phyloP scores from a whole-genome alignment of 2,797 vertebrate species.

The Parotocinclus haroldoi region DNA sequence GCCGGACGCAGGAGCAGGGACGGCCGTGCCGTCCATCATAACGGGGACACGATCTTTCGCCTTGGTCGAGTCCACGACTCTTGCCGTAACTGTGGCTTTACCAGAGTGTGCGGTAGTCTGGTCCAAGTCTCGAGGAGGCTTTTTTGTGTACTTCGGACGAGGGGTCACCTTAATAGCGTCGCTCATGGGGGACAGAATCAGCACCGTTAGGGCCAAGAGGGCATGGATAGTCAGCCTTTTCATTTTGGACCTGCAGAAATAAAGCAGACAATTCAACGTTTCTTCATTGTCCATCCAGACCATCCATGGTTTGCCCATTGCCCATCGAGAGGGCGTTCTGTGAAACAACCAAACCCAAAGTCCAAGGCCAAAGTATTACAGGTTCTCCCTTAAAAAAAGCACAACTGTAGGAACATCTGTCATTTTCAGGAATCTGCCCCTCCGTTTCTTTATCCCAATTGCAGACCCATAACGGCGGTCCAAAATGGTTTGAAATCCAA shows the following conservation, averaged over 20 bases:
- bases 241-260: constrained; percentile 63
- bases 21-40: constrained; percentile 54
- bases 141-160: constrained; percentile 83
- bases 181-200: constrained; percentile 53
- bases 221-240: constrained; percentile 52
- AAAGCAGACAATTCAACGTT: constrained; percentile 19
- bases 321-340: too few relatives aligned
- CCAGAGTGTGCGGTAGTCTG: constrained; percentile 59
- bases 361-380: too few relatives aligned
- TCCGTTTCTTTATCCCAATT: too few relatives aligned
- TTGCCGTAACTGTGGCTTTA: constrained; percentile 56
- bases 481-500: too few relatives aligned
- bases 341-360: too few relatives aligned
- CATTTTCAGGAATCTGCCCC: too few relatives aligned
- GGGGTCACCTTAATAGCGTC: constrained; percentile 76
- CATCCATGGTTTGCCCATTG: too few relatives aligned
- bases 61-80: constrained; percentile 47
- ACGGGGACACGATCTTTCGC: constrained; percentile 53
- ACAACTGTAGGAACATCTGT: too few relatives aligned
- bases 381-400: too few relatives aligned
- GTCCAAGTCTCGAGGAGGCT: constrained; percentile 58
- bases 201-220: constrained; percentile 49
- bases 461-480: too few relatives aligned
- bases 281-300: neutral
- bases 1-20: constrained; percentile 49